phyloP scores from a whole-genome alignment of 2,113 vertebrate genomes.

The Diphyllodes magnificus region DNA sequence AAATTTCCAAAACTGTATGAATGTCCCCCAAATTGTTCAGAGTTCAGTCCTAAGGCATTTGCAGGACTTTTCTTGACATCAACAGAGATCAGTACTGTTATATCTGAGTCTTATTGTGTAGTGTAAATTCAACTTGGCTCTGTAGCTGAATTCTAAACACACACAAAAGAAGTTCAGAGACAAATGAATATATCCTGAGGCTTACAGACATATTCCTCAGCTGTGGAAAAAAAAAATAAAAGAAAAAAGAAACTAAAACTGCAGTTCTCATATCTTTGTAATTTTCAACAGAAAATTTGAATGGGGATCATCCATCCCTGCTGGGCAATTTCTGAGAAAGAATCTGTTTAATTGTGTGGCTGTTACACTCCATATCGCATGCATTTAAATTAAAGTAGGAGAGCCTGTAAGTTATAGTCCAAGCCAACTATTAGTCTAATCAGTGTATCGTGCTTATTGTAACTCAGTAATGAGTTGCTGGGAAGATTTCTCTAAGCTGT shows the following conservation, averaged over 20 bases:
- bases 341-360: background rate
- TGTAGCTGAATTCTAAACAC: background rate
- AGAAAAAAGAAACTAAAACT: background rate
- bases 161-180: background rate
- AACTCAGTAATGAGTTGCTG: background rate
- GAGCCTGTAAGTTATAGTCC: background rate
- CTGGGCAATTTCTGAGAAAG: background rate
- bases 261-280: background rate
- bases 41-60: background rate
- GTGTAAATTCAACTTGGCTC: background rate
- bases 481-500: background rate
- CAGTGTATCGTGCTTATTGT: background rate
- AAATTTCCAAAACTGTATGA: background rate
- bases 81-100: background rate
- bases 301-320: background rate
- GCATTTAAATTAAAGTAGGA: background rate
- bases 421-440: background rate
- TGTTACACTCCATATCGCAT: background rate
- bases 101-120: background rate
- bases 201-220: background rate
- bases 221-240: background rate
- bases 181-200: background rate
- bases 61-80: background rate
- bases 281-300: background rate
- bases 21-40: background rate